Evolutionary conservation across 2,113 vertebrate species (phyloP).

Genomic region (Poicephalus meyeri): DNA sequence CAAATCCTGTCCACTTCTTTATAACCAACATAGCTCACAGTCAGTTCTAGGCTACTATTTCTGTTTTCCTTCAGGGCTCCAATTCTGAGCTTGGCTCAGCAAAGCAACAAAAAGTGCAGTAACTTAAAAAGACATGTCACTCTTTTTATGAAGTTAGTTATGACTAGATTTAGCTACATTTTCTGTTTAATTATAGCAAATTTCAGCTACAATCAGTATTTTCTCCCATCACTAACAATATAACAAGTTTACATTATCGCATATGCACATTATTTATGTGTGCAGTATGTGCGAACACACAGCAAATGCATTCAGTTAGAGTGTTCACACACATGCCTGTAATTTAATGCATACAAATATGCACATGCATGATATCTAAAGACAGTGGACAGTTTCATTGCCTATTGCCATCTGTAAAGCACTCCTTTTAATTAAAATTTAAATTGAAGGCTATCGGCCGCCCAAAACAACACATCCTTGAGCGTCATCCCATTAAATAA

Average conservation of each 20-base stretch:
- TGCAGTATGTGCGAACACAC: background rate
- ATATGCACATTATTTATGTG: background rate
- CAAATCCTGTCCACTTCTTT: background rate
- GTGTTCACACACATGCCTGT: accelerated
- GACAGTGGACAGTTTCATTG: background rate
- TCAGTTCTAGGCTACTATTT: background rate
- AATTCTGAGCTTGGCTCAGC: background rate
- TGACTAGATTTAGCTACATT: background rate
- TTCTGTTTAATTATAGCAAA: background rate
- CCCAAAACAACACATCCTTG: background rate
- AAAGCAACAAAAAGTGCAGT: background rate
- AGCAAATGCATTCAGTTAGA: background rate
- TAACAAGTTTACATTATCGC: background rate
- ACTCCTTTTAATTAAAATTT: background rate
- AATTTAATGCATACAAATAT: background rate
- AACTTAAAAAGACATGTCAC: background rate
- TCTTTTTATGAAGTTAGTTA: background rate
- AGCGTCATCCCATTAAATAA: background rate
- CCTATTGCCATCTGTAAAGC: background rate
- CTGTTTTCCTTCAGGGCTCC: background rate
- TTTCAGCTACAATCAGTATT: background rate
- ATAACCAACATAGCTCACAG: accelerated
- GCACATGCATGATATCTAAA: background rate
- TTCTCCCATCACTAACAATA: background rate
- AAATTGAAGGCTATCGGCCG: background rate